Conservation (phyloP, 35 echinoderm and acorn worm genomes). For the Apostichopus californicus region DNA sequence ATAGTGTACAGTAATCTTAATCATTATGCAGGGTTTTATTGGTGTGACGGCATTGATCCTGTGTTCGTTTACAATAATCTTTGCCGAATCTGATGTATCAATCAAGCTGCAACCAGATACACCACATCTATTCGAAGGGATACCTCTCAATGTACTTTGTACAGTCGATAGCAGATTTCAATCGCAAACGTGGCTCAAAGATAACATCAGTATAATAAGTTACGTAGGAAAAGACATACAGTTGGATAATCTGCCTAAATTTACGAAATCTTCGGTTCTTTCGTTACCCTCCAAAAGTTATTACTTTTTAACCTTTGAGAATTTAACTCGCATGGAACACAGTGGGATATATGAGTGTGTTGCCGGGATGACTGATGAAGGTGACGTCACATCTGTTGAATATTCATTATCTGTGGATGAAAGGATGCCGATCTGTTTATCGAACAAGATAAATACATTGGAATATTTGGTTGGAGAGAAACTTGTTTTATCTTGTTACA, state of each 20-base stretch:
- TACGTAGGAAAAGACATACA: background rate
- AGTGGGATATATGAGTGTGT: background rate
- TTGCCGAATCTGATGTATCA: background rate
- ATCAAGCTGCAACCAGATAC: background rate
- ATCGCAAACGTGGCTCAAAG: background rate
- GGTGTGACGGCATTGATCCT: background rate
- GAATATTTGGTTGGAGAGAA: background rate
- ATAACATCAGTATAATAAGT: background rate
- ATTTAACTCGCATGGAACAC: background rate
- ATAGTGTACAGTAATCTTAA: no score
- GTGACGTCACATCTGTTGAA: background rate
- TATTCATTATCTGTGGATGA: background rate
- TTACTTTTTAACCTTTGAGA: background rate
- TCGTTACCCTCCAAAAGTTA: background rate
- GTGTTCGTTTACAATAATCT: background rate
- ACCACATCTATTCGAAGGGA: background rate
- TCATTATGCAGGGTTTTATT: background rate
- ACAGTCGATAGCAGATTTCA: background rate
- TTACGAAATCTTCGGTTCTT: background rate
- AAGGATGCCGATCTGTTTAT: background rate
- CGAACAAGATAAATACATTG: background rate
- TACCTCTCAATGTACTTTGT: background rate
- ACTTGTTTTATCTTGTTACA: background rate
- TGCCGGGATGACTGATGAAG: background rate
- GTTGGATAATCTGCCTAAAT: background rate